A percentile compares a stretch with the other conserved stretches of the same genome.
phyloP scores from a whole-genome alignment of 2,888 invertebrate species.

The Beris chalybata region DNA sequence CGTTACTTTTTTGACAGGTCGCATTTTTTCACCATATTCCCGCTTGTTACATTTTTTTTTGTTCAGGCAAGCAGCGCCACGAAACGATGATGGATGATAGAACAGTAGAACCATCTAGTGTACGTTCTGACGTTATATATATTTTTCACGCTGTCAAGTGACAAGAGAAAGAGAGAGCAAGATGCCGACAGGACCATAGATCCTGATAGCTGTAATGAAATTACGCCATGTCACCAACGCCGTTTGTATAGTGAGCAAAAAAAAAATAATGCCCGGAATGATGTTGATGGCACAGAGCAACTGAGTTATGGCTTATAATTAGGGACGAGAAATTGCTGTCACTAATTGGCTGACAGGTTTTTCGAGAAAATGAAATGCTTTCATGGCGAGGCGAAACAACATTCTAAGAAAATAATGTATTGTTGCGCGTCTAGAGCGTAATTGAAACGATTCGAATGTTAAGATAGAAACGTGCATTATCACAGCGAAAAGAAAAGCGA shows the following conservation, averaged over 20 bases:
- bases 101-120: constrained; percentile 13
- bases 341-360: constrained; percentile 35
- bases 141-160: constrained; percentile 8
- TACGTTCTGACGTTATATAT: background rate
- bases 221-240: constrained; percentile 37
- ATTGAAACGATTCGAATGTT: too few relatives aligned
- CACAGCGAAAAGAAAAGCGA: too few relatives aligned
- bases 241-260: constrained; percentile 33
- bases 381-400: too few relatives aligned
- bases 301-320: constrained; percentile 36
- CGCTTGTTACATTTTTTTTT: too few relatives aligned
- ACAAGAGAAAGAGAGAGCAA: too few relatives aligned
- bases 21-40: too few relatives aligned
- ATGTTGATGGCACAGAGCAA: background rate
- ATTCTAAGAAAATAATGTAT: too few relatives aligned
- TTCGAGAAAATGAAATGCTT: background rate
- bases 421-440: too few relatives aligned
- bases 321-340: constrained; percentile 35
- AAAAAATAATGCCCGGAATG: constrained; percentile 15
- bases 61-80: constrained; percentile 22
- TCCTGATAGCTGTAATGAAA: constrained; percentile 32
- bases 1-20: constrained; percentile 37
- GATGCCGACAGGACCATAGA: too few relatives aligned
- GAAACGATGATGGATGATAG: constrained; percentile 37
- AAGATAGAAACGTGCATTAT: too few relatives aligned